Evolutionary conservation across 2,113 vertebrate species (phyloP), one percentile per base, ranked within the genome.

Genomic region (Microcebus murinus): DNA sequence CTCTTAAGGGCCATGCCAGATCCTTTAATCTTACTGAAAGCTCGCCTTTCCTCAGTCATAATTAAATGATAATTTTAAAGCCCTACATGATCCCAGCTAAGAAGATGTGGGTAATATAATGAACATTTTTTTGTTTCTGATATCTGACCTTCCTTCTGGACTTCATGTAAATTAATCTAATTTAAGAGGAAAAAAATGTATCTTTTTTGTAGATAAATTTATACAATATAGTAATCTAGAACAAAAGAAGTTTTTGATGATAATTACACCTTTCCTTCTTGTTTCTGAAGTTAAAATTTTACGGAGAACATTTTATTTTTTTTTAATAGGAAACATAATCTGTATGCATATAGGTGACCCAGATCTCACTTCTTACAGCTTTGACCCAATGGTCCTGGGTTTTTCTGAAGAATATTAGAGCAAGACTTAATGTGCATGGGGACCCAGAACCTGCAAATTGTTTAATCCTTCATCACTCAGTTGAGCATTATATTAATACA

Each of bases 51-150:
- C 68, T 95, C 25, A 45, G 31, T 90, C 50, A 79, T 82, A 97
- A 97, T 96, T 94, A 96, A 97, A 91, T 63, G 85, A 95, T 96
- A 68, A 85, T 88, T 90, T 96, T 27, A 96, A 96, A 95, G 15
- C 61, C n/a, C 67, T 92, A 39, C 21, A 11, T 94, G 88, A 96
- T 91, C 93, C 36, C 31, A 70, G 57, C 9, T 87, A 93, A 90
- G 55, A 93, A 86, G 61, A 83, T 6, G 3, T 76, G 45, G 36
- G 17, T 86, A 88, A 92, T 91, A 95, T 95, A 96, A 91, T 86
- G 11, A 93, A 34, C 77, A 1, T 34, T n/a, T 77, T 87, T 91
- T 89, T 61, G 6, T 50, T 86, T 76, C 42, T 94, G 77, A 65
- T 86, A 94, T 8, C 39, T 59, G 71, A 94, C 93, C 17, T 92